These are phyloP conservation scores for Anastrepha ludens DNA, from an alignment of 1,140 invertebrate species.

Conservation along the genomic window DNA sequence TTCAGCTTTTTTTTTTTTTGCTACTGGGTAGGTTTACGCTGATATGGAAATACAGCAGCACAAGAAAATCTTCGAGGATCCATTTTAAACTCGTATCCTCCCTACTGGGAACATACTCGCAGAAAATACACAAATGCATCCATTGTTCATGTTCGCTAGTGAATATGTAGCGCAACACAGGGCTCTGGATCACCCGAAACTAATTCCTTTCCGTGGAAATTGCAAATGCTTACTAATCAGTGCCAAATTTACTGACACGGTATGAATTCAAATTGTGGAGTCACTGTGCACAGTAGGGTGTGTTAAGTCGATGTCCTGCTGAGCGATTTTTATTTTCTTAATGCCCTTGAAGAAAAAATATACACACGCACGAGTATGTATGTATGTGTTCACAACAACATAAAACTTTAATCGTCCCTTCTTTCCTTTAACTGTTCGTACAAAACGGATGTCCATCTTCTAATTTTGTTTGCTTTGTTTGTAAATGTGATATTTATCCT, in stretches of 20 bases:
- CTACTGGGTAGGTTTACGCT: too few species aligned
- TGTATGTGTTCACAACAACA: background rate
- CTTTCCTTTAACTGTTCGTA: background rate
- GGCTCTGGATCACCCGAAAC: background rate
- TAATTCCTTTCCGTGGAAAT: background rate
- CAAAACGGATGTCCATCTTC: background rate
- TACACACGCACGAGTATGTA: too few species aligned
- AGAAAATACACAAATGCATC: background rate
- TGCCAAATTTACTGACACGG: too few species aligned
- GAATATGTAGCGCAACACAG: background rate
- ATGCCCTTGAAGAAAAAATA: background rate
- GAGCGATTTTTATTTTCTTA: background rate
- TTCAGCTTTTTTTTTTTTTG: too few species aligned
- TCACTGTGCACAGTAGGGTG: too few species aligned
- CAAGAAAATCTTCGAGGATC: too few species aligned
- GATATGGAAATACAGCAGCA: too few species aligned
- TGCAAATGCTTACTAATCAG: background rate
- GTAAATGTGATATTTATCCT: background rate
- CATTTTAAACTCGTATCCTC: background rate
- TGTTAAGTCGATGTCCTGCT: conserved; percentile 5
- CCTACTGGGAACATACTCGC: background rate
- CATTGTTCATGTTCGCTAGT: background rate
- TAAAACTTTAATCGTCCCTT: background rate
- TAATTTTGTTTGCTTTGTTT: background rate
- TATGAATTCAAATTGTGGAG: too few species aligned